Percentiles rank a stretch among this genome's conserved stretches.
Evolutionary conservation across 2,888 invertebrate species (phyloP).

Genomic region (Lomographa bimaculata): DNA sequence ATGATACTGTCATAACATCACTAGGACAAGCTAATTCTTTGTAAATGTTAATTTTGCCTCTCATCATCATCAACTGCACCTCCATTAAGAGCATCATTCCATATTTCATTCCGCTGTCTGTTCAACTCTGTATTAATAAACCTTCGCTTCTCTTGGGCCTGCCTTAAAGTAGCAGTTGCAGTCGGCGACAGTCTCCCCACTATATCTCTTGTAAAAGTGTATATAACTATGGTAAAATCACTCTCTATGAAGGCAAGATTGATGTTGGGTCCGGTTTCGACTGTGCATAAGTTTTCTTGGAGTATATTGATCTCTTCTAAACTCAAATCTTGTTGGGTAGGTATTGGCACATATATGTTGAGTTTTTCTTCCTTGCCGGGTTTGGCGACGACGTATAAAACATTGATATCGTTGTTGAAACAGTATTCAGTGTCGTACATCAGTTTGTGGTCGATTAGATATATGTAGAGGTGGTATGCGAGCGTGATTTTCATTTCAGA

Average conservation of each 20-base stretch:
- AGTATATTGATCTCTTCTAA: slow-evolving; percentile 61
- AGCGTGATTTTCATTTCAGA: slow-evolving; percentile 64
- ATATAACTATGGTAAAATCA: slow-evolving; percentile 72
- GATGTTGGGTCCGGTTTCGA: slow-evolving; percentile 67
- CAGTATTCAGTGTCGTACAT: slow-evolving; percentile 79
- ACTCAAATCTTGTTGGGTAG: slow-evolving; percentile 56
- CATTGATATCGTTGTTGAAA: slow-evolving; percentile 70
- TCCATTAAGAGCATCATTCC: slow-evolving; percentile 67
- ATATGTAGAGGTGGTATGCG: slow-evolving; percentile 68
- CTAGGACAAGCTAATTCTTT: no score
- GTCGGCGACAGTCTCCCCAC: slow-evolving; percentile 54
- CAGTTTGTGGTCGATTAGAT: slow-evolving; percentile 71
- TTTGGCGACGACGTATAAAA: slow-evolving; percentile 69
- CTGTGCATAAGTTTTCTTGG: slow-evolving; percentile 73
- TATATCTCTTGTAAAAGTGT: slow-evolving; percentile 69
- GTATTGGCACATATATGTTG: slow-evolving; percentile 73
- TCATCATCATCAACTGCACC: slow-evolving; percentile 71
- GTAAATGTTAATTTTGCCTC: no score
- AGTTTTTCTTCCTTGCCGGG: slow-evolving; percentile 63
- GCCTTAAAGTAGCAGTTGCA: slow-evolving; percentile 43
- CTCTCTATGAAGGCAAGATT: slow-evolving; percentile 73
- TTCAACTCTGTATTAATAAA: slow-evolving; percentile 69
- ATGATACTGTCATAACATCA: no score
- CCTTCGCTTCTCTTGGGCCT: slow-evolving; percentile 57
- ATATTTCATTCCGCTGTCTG: slow-evolving; percentile 57